phyloP scores from a whole-genome alignment of 2,888 invertebrate species.

The Eristalinus aeneus region DNA sequence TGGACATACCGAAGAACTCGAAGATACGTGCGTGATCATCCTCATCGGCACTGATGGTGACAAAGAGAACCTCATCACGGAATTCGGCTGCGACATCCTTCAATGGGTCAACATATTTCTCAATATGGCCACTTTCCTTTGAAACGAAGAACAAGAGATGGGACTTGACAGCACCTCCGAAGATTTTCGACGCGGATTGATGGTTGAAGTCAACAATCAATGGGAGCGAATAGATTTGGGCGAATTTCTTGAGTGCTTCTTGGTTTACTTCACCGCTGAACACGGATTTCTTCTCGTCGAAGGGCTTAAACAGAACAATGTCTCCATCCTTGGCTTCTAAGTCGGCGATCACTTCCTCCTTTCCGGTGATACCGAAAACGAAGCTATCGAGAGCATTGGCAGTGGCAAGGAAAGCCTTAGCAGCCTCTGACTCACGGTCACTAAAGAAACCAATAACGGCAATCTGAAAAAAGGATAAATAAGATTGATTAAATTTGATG shows the following conservation, averaged over 20 bases:
- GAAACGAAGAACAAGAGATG: slow-evolving; percentile 97
- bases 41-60: slow-evolving; percentile 96
- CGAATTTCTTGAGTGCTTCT: slow-evolving; percentile 90
- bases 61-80: slow-evolving; percentile 96
- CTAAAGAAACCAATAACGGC: slow-evolving; percentile 95
- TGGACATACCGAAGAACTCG: slow-evolving; percentile 99
- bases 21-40: slow-evolving; percentile 98
- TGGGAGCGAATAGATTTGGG: slow-evolving; percentile 92
- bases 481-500: too few species aligned
- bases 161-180: slow-evolving; percentile 98
- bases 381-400: slow-evolving; percentile 93
- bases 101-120: slow-evolving; percentile 89
- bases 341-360: slow-evolving; percentile 89
- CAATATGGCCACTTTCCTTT: slow-evolving; percentile 92
- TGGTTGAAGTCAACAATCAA: slow-evolving; percentile 97
- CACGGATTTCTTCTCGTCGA: slow-evolving; percentile 91
- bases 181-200: slow-evolving; percentile 98
- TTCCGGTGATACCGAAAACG: slow-evolving; percentile 92
- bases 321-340: slow-evolving; percentile 90
- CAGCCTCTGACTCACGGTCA: slow-evolving; percentile 88
- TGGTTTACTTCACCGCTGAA: slow-evolving; percentile 87
- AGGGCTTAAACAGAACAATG: slow-evolving; percentile 96
- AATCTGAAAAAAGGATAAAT: slow-evolving; percentile 82
- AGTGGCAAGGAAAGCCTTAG: slow-evolving; percentile 91
- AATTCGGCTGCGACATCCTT: slow-evolving; percentile 92